Evolutionary conservation across 2,797 vertebrate species (phyloP).

Genomic region (Leuciscus waleckii): DNA sequence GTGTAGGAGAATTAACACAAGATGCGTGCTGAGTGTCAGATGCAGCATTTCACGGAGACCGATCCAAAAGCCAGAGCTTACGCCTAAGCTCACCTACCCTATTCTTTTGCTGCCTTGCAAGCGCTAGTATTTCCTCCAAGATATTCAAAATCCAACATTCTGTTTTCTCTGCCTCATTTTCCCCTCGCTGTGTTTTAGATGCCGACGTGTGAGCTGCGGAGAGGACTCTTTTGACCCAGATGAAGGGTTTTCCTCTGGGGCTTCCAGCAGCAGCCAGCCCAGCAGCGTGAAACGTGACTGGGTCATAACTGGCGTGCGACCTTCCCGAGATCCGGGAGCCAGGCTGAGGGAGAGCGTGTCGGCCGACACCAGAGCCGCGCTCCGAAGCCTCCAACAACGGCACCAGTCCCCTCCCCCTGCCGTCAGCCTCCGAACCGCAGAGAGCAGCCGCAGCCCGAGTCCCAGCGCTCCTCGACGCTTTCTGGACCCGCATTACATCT

Average conservation of each 20-base stretch:
- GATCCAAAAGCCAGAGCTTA: constrained; percentile 16
- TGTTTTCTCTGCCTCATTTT: background rate
- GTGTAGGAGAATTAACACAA: constrained; percentile 13
- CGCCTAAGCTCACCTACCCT: constrained; percentile 8
- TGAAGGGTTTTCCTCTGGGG: constrained; percentile 98
- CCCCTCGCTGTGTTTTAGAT: constrained; percentile 72
- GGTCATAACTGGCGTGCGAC: constrained; percentile 71
- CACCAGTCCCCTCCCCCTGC: constrained; percentile 76
- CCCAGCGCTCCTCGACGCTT: constrained; percentile 81
- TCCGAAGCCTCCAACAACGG: constrained; percentile 76
- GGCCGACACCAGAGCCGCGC: constrained; percentile 59
- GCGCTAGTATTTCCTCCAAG: constrained; percentile 13
- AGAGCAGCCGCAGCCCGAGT: constrained; percentile 85
- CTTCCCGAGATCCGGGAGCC: constrained; percentile 69
- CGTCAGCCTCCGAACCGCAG: constrained; percentile 82
- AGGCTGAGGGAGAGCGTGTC: constrained; percentile 62
- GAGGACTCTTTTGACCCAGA: constrained; percentile 96
- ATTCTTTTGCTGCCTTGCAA: constrained; percentile 33
- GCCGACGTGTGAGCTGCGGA: constrained; percentile 88
- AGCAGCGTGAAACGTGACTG: constrained; percentile 81
- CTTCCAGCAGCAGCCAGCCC: constrained; percentile 97
- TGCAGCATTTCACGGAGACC: background rate
- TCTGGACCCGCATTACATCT: constrained; percentile 83
- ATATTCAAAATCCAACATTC: constrained; percentile 8
- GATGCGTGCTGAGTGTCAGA: constrained; percentile 22